Evolutionary conservation across 2,888 invertebrate genomes (phyloP).

Genomic region (Ennomos quercinarius): DNA sequence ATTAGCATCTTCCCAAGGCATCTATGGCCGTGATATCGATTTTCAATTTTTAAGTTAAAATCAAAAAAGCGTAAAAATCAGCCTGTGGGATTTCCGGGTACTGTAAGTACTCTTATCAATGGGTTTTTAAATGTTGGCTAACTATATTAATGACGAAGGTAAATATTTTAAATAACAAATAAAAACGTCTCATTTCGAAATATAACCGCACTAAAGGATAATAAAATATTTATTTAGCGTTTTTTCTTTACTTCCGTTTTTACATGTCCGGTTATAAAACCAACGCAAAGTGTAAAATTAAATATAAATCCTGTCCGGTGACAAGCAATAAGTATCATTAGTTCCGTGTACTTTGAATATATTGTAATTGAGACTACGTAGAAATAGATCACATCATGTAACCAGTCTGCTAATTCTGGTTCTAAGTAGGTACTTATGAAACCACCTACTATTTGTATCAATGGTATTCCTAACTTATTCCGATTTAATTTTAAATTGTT

Average conservation of each 20-base stretch:
- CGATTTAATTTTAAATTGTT: too few species aligned
- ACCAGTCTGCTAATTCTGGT: too few species aligned
- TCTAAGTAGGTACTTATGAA: too few species aligned
- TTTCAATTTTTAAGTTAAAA: too few species aligned
- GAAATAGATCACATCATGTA: background rate
- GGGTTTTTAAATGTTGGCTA: conserved; percentile 3
- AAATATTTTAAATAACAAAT: too few species aligned
- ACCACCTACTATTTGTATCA: too few species aligned
- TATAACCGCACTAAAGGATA: too few species aligned
- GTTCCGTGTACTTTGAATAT: conserved; percentile 33
- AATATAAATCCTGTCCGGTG: conserved; percentile 16
- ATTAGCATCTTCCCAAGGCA: conserved; percentile 6
- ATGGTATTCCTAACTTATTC: too few species aligned
- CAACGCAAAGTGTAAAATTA: conserved; percentile 15
- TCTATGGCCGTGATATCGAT: conserved; percentile 13
- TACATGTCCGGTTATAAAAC: conserved; percentile 45
- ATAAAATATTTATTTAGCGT: conserved; percentile 10
- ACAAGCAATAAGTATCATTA: conserved; percentile 12
- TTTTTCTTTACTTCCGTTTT: conserved; percentile 31
- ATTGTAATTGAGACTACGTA: conserved; percentile 7
- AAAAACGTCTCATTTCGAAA: too few species aligned
- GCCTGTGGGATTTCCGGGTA: conserved; percentile 6
- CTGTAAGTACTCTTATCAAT: conserved; percentile 4
- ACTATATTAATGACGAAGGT: background rate
- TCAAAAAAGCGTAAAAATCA: too few species aligned